Evolutionary conservation across 2,113 vertebrate genomes (phyloP).

Genomic region (Coracopsis vasa): DNA sequence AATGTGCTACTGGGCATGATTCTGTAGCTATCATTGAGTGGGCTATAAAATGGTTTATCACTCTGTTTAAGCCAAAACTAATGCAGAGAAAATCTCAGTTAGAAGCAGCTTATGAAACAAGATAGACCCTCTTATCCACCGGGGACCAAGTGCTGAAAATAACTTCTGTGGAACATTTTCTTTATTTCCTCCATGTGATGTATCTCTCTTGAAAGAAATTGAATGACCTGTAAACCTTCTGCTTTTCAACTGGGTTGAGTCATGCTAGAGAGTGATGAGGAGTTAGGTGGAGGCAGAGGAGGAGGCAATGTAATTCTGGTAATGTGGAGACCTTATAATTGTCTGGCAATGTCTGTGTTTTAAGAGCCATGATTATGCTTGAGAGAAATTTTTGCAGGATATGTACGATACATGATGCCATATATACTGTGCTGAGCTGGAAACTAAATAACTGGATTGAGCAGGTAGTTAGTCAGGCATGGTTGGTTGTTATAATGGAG

Average conservation of each 20-base stretch:
- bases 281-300: background rate
- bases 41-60: background rate
- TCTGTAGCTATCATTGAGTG: background rate
- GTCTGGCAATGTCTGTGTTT: background rate
- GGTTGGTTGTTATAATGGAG: background rate
- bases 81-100: background rate
- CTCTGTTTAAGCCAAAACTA: background rate
- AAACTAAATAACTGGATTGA: background rate
- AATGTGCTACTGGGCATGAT: background rate
- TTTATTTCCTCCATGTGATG: conserved; percentile 30
- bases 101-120: background rate
- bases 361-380: too few species aligned
- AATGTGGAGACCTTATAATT: conserved; percentile 50
- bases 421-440: background rate
- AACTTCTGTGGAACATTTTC: background rate
- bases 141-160: background rate
- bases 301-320: conserved; percentile 39
- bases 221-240: conserved; percentile 29
- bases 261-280: conserved; percentile 17
- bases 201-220: conserved; percentile 7
- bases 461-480: background rate
- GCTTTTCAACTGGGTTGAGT: conserved; percentile 48
- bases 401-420: background rate
- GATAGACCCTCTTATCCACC: background rate
- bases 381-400: too few species aligned